These are phyloP conservation scores for Mystacides longicornis DNA, from an alignment of 2,888 invertebrate genomes.

Conservation along the genomic window DNA sequence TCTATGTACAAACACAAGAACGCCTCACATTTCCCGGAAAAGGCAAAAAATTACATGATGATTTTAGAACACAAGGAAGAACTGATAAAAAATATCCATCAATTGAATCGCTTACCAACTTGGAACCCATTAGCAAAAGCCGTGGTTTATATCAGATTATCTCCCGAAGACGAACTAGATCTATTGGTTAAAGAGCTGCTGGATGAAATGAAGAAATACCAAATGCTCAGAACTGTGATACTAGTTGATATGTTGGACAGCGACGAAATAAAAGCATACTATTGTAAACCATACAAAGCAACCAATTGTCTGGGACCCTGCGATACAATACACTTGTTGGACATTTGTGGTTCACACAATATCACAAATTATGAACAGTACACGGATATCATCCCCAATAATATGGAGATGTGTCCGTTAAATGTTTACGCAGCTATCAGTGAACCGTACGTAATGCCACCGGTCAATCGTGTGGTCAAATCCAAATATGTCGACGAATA, in stretches of 20 bases:
- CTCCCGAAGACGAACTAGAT: slow-evolving; percentile 31
- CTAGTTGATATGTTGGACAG: slow-evolving; percentile 36
- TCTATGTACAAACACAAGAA: slow-evolving; percentile 44
- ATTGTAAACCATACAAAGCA: slow-evolving; percentile 43
- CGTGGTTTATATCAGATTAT: slow-evolving; percentile 35
- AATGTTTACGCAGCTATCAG: slow-evolving; percentile 40
- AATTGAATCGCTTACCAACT: slow-evolving; percentile 43
- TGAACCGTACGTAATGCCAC: slow-evolving; percentile 46
- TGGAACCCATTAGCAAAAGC: slow-evolving; percentile 47
- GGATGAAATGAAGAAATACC: slow-evolving; percentile 38
- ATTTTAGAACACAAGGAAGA: slow-evolving; percentile 45
- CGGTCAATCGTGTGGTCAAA: slow-evolving; percentile 30
- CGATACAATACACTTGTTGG: slow-evolving; percentile 38
- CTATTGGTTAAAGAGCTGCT: slow-evolving; percentile 38
- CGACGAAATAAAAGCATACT: slow-evolving; percentile 38
- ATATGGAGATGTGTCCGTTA: slow-evolving; percentile 43
- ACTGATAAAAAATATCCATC: slow-evolving; percentile 41
- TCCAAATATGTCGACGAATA: slow-evolving; percentile 35
- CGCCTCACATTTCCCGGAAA: slow-evolving; percentile 48
- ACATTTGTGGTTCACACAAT: slow-evolving; percentile 36
- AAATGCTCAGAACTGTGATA: slow-evolving; percentile 40
- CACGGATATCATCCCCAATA: slow-evolving; percentile 38
- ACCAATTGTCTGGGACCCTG: slow-evolving; percentile 42
- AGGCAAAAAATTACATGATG: slow-evolving; percentile 50
- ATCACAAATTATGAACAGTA: slow-evolving; percentile 34